phyloP scores from a whole-genome alignment of 2,797 vertebrate genomes.

The Carcharodon carcharias region DNA sequence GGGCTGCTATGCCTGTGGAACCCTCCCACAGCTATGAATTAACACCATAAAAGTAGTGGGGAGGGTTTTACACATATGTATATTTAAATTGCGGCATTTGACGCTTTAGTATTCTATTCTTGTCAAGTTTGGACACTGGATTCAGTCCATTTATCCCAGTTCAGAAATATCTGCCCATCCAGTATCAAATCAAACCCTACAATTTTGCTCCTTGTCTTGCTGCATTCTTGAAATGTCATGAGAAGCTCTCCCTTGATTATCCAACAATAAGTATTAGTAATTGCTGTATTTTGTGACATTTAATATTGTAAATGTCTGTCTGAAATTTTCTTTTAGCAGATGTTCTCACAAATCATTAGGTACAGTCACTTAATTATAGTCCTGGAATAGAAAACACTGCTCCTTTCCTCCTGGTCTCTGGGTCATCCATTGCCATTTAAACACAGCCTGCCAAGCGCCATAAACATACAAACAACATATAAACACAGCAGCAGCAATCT shows the following conservation, averaged over 20 bases:
- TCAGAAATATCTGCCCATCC: not conserved
- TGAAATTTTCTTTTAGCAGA: not conserved
- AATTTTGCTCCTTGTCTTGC: not conserved
- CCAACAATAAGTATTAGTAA: constrained; percentile 11
- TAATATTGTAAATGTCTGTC: constrained; percentile 10
- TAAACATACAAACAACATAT: constrained; percentile 1
- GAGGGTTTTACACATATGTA: not conserved
- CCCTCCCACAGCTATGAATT: not conserved
- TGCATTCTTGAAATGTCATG: not conserved
- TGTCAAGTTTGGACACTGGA: not conserved
- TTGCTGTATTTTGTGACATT: constrained; percentile 17
- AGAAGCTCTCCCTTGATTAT: not conserved
- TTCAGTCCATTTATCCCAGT: not conserved
- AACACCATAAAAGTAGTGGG: not conserved
- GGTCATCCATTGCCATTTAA: constrained; percentile 45
- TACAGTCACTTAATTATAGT: constrained; percentile 44
- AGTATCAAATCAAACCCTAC: not conserved
- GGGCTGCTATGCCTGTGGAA: not conserved
- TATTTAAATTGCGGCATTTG: not conserved
- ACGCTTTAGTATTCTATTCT: not conserved
- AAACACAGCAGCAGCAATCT: constrained; percentile 16
- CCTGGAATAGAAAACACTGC: constrained; percentile 42
- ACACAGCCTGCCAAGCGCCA: constrained; percentile 28
- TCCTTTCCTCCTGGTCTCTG: constrained; percentile 29
- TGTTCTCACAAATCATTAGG: constrained; percentile 41